Conservation (phyloP, 2,113 vertebrate genomes). For the Rhinolophus sinicus region DNA sequence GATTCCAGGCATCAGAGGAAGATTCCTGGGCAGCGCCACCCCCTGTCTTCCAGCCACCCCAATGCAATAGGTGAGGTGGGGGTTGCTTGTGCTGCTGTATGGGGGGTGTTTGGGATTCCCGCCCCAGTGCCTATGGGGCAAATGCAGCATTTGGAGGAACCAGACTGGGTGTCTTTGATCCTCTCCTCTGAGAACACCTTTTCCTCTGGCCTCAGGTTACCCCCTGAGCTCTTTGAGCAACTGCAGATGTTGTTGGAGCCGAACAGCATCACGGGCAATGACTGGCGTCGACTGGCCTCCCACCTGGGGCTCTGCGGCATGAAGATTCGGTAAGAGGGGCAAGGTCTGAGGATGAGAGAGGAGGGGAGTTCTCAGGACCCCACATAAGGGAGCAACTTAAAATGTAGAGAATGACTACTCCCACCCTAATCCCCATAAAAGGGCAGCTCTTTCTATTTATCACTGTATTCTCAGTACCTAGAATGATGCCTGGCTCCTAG, state of each 20-base stretch:
- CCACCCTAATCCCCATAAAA: background rate
- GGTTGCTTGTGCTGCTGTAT: background rate
- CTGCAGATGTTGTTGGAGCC: slow-evolving; percentile 48
- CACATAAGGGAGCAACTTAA: background rate
- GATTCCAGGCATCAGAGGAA: slow-evolving; percentile 75
- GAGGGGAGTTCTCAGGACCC: background rate
- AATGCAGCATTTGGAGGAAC: background rate
- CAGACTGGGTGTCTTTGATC: background rate
- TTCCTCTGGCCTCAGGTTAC: background rate
- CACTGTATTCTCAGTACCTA: background rate
- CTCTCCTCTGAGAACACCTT: background rate
- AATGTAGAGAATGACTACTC: background rate
- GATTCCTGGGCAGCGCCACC: slow-evolving; percentile 44
- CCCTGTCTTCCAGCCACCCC: slow-evolving; percentile 11
- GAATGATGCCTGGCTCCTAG: background rate
- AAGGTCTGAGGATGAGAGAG: fast-evolving
- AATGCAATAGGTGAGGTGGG: slow-evolving; percentile 72
- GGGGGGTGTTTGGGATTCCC: background rate
- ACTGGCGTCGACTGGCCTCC: slow-evolving; percentile 58
- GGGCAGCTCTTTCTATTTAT: background rate
- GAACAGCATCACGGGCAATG: slow-evolving; percentile 36
- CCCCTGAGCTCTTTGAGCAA: slow-evolving; percentile 47
- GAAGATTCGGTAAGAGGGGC: slow-evolving; percentile 49
- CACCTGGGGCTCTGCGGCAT: slow-evolving; percentile 14
- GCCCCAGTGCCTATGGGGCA: background rate